These are phyloP conservation scores for Campylomormyrus tamandua DNA, from an alignment of 2,113 vertebrate genomes.

Conservation along the genomic window DNA sequence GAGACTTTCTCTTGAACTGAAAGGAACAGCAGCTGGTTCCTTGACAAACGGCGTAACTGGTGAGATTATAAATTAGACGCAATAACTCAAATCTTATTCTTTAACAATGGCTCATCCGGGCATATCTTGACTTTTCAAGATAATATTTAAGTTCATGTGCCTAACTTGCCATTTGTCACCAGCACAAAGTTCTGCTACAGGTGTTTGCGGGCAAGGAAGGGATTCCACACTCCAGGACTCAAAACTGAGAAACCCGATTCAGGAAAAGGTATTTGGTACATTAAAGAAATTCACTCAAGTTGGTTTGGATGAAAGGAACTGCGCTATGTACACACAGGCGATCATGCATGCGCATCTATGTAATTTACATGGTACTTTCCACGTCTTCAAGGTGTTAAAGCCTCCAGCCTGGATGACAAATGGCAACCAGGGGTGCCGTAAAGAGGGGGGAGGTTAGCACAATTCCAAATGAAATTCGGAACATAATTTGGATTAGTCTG, in stretches of 20 bases:
- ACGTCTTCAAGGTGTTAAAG: not conserved
- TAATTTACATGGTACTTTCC: not conserved
- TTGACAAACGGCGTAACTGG: constrained; percentile 49
- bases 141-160: not conserved
- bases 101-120: constrained; percentile 23
- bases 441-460: not conserved
- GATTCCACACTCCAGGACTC: not conserved
- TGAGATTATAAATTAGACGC: constrained; percentile 48
- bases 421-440: not conserved
- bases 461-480: not conserved
- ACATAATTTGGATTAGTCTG: not conserved
- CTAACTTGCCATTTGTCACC: not conserved
- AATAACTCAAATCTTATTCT: not conserved
- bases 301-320: not conserved
- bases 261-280: not conserved
- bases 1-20: constrained; percentile 52
- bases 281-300: not conserved
- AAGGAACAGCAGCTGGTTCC: constrained; percentile 59
- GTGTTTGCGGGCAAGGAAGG: not conserved
- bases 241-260: not conserved
- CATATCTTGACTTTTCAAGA: constrained; percentile 1
- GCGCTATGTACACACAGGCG: not conserved
- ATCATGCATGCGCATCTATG: not conserved
- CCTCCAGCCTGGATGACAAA: not conserved
- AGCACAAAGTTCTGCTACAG: not conserved